These are phyloP conservation scores for Papilio protenor DNA, from an alignment of 2,888 invertebrate species.

Conservation along the genomic window DNA sequence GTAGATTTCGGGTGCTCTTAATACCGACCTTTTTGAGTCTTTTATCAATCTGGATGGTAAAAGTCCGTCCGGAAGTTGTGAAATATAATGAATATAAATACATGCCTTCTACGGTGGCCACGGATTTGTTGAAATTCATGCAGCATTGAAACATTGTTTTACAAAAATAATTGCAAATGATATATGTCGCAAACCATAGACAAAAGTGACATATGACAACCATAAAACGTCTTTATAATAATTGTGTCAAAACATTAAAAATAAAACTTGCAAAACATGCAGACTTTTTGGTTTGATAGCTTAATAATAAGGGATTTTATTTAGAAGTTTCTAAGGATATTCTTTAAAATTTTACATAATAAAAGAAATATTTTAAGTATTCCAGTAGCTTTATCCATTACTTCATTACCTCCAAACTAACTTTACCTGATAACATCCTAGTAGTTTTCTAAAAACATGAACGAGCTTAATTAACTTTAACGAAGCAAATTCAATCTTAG, in stretches of 20 bases:
- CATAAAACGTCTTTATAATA: background rate
- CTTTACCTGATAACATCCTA: background rate
- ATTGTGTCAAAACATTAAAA: background rate
- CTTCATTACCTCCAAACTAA: background rate
- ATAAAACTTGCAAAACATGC: background rate
- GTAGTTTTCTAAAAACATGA: background rate
- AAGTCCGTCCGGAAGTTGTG: background rate
- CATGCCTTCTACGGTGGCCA: background rate
- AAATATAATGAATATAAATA: background rate
- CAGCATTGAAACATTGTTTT: constrained; percentile 16
- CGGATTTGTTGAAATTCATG: constrained; percentile 2
- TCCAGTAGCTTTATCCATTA: background rate
- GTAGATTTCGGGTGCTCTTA: too few relatives aligned
- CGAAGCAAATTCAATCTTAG: background rate
- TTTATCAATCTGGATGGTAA: too few relatives aligned
- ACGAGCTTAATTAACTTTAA: background rate
- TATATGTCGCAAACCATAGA: background rate
- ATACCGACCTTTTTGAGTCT: too few relatives aligned
- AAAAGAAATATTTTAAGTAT: background rate
- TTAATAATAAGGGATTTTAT: background rate
- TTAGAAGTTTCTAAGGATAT: background rate
- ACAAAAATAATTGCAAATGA: background rate
- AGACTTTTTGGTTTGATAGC: background rate
- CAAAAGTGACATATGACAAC: background rate
- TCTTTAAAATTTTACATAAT: background rate